Evolutionary conservation across 2,113 vertebrate species (phyloP).

Genomic region (Carassius carassius): DNA sequence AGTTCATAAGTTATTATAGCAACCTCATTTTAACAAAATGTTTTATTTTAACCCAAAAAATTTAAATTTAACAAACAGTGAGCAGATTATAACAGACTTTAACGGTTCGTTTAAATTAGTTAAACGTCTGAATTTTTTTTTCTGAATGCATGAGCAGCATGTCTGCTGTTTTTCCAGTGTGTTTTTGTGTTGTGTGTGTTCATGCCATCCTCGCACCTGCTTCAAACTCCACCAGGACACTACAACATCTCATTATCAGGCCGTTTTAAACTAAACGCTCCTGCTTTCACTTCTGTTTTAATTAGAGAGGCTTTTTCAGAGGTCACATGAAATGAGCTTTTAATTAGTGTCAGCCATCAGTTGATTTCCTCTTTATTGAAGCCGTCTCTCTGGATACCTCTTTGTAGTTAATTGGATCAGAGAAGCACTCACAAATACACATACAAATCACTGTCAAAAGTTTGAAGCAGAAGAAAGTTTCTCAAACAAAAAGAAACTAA

Average conservation of each 20-base stretch:
- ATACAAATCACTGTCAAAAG: slow-evolving; percentile 55
- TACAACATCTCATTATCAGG: slow-evolving; percentile 68
- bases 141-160: slow-evolving; percentile 39
- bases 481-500: slow-evolving; percentile 55
- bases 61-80: background rate
- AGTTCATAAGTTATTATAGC: no score
- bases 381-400: slow-evolving; percentile 54
- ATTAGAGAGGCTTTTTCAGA: slow-evolving; percentile 69
- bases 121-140: background rate
- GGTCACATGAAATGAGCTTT: slow-evolving; percentile 70
- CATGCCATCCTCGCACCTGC: slow-evolving; percentile 64
- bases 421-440: slow-evolving; percentile 55
- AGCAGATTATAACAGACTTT: background rate
- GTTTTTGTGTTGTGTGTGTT: slow-evolving; percentile 43
- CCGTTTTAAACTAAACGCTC: slow-evolving; percentile 66
- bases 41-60: background rate
- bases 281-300: slow-evolving; percentile 64
- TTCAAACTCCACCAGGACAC: slow-evolving; percentile 59
- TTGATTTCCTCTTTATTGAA: slow-evolving; percentile 55
- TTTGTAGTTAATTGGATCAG: slow-evolving; percentile 55
- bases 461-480: slow-evolving; percentile 45
- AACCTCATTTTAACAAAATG: no score
- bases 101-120: background rate
- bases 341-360: slow-evolving; percentile 68
- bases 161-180: background rate